These are phyloP conservation scores for Hypsibius dujardini DNA, from an alignment of 1,140 invertebrate genomes.

Conservation along the genomic window DNA sequence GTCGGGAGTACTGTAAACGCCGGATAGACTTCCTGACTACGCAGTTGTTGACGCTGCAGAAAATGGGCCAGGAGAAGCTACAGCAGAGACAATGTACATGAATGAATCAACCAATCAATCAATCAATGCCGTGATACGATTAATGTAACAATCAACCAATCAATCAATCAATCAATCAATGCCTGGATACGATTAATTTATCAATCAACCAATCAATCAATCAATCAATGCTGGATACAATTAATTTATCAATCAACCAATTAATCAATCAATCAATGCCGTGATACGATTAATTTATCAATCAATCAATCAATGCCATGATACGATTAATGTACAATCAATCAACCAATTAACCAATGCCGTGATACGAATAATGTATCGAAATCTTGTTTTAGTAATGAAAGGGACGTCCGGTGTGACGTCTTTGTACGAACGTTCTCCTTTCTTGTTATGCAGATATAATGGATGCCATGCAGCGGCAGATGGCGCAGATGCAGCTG, in stretches of 20 bases:
- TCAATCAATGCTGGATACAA: no score
- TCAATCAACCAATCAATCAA: no score
- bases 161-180: no score
- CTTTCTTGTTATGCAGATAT: no score
- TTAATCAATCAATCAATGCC: no score
- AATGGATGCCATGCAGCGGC: not conserved
- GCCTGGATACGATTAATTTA: no score
- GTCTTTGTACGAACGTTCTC: not conserved
- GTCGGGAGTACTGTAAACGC: no score
- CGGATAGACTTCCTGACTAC: not conserved
- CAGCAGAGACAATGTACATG: not conserved
- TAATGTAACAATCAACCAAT: not conserved
- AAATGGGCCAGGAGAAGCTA: not conserved
- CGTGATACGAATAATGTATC: not conserved
- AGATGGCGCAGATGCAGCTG: slow-evolving; percentile 4
- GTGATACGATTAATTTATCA: not conserved
- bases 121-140: not conserved
- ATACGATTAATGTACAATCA: not conserved
- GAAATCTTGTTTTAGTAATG: not conserved
- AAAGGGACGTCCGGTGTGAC: not conserved
- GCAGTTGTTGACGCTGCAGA: not conserved
- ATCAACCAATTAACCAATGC: not conserved
- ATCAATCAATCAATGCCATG: not conserved
- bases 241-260: no score
- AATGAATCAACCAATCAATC: no score